A percentile compares a stretch with the other conserved stretches of the same genome.
Conservation (phyloP, 2,113 vertebrate species). For the Myxocyprinus asiaticus region DNA sequence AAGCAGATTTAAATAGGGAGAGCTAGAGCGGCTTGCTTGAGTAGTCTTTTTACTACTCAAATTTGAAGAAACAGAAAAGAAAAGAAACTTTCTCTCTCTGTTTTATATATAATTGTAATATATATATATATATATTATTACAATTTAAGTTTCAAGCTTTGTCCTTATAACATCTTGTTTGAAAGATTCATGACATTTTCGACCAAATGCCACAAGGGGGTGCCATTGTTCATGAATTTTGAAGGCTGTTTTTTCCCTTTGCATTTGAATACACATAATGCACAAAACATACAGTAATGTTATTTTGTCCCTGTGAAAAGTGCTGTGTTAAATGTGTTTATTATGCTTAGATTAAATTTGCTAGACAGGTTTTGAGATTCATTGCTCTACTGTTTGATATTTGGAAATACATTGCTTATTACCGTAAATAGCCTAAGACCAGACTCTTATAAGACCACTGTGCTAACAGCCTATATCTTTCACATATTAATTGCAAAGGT, state of each 20-base stretch:
- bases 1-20: conserved; percentile 7
- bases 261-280: neutral
- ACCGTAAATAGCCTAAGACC: too few relatives aligned
- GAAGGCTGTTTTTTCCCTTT: neutral
- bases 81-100: too few relatives aligned
- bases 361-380: neutral
- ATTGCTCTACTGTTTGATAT: too few relatives aligned
- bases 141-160: too few relatives aligned
- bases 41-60: too few relatives aligned
- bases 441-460: too few relatives aligned
- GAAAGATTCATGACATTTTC: neutral
- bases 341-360: neutral
- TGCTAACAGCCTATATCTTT: neutral
- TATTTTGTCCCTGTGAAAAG: neutral
- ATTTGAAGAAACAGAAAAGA: too few relatives aligned
- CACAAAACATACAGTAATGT: too few relatives aligned
- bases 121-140: too few relatives aligned
- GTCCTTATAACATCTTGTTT: too few relatives aligned
- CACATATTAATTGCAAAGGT: neutral
- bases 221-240: neutral
- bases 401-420: too few relatives aligned
- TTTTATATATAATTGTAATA: too few relatives aligned
- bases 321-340: neutral
- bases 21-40: neutral
- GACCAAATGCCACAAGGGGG: neutral